phyloP scores from a whole-genome alignment of 2,113 vertebrate genomes.

The Ammospiza caudacuta region DNA sequence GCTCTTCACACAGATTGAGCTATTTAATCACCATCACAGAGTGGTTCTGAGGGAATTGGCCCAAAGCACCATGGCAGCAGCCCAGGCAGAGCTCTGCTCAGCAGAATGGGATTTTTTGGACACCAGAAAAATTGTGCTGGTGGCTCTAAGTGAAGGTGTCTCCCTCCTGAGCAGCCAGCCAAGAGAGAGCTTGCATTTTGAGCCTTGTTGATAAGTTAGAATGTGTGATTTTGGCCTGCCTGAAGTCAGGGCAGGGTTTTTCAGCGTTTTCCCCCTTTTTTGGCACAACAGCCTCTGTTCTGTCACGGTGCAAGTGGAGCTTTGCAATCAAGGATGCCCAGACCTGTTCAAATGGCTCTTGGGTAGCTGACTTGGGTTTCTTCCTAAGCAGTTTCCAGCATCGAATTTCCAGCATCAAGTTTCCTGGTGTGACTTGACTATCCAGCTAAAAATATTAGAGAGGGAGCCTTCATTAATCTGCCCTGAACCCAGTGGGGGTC shows the following conservation, averaged over 20 bases:
- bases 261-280: not conserved
- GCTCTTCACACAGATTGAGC: not conserved
- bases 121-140: not conserved
- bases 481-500: not conserved
- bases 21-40: not conserved
- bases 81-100: not conserved
- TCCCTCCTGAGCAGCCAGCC: not conserved
- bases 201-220: not conserved
- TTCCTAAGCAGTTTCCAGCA: not conserved
- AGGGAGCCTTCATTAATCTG: not conserved
- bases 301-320: not conserved
- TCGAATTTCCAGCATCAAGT: not conserved
- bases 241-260: not conserved
- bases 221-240: not conserved
- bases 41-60: not conserved
- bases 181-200: not conserved
- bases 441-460: conserved; percentile 3
- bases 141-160: not conserved
- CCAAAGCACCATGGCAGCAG: not conserved
- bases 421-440: not conserved
- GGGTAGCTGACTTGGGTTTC: not conserved
- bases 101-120: not conserved
- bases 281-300: not conserved
- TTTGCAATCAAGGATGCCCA: not conserved
- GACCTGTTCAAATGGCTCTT: not conserved